phyloP scores from a whole-genome alignment of 2,797 vertebrate species.

The Danio choprae region DNA sequence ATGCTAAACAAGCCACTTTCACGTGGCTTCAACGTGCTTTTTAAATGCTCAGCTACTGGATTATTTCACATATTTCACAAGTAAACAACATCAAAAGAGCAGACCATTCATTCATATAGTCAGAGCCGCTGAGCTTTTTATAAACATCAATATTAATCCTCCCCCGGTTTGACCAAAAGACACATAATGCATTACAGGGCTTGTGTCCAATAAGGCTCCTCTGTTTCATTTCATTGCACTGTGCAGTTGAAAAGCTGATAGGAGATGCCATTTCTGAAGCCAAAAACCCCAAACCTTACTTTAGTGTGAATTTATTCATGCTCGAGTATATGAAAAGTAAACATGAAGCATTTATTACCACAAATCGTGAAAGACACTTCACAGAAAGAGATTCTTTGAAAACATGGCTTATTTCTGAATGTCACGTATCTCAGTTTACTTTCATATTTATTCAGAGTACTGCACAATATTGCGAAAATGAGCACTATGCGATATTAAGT shows the following conservation, averaged over 20 bases:
- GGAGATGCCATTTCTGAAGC: constrained; percentile 5
- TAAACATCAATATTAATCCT: constrained; percentile 28
- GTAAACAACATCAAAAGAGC: constrained; percentile 44
- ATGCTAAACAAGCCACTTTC: constrained; percentile 47
- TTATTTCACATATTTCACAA: constrained; percentile 43
- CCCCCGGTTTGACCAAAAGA: constrained; percentile 35
- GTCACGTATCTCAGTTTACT: not conserved
- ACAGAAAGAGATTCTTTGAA: not conserved
- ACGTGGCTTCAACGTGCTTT: constrained; percentile 35
- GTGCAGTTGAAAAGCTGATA: not conserved
- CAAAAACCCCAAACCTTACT: not conserved
- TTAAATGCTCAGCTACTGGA: constrained; percentile 25
- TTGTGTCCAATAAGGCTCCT: constrained; percentile 22
- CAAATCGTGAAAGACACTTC: not conserved
- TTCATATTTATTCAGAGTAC: not conserved
- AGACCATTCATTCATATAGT: not conserved
- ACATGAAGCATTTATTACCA: not conserved
- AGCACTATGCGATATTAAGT: no score
- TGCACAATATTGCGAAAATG: no score
- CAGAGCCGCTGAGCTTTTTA: constrained; percentile 7
- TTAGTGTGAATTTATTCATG: not conserved
- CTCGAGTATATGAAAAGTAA: not conserved
- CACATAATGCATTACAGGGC: constrained; percentile 3
- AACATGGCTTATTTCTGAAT: not conserved
- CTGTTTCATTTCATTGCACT: constrained; percentile 17